These are phyloP conservation scores for Psettodes erumei DNA, from an alignment of 2,113 vertebrate genomes.

Conservation along the genomic window DNA sequence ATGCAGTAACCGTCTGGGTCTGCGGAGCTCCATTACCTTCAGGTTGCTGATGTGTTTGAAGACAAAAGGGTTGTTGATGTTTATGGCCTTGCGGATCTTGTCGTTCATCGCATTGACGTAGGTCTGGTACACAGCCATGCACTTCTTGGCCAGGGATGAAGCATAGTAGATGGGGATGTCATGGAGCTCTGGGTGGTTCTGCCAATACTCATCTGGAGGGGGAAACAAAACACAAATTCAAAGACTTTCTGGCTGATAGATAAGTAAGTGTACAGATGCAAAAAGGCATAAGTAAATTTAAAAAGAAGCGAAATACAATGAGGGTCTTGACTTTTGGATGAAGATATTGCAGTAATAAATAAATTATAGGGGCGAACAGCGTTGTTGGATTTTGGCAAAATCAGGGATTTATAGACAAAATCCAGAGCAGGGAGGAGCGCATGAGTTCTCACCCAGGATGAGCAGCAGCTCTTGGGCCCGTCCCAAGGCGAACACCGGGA, in stretches of 20 bases:
- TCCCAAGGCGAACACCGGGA: slow-evolving; percentile 95
- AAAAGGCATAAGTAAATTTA: neutral
- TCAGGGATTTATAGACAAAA: neutral
- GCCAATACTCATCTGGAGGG: slow-evolving; percentile 96
- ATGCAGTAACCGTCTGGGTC: neutral
- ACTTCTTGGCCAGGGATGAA: slow-evolving; percentile 97
- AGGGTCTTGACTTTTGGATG: neutral
- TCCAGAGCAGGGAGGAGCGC: neutral
- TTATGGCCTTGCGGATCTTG: slow-evolving; percentile 99
- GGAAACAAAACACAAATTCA: neutral
- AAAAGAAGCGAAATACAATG: neutral
- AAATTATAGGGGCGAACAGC: too few relatives aligned
- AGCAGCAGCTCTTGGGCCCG: slow-evolving; percentile 96
- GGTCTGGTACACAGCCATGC: slow-evolving; percentile 98
- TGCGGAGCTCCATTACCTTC: slow-evolving; percentile 82
- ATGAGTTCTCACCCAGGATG: slow-evolving; percentile 87
- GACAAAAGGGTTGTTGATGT: slow-evolving; percentile 98
- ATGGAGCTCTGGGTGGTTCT: slow-evolving; percentile 98
- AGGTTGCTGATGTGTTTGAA: slow-evolving; percentile 99
- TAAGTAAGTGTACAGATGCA: neutral
- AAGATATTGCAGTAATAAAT: neutral
- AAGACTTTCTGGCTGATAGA: neutral
- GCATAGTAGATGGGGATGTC: slow-evolving; percentile 99
- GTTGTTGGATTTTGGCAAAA: neutral
- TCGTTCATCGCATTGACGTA: slow-evolving; percentile 99